Base-by-base conservation (phyloP, 2,113 vertebrate species). In the Hippocampus zosterae region DNA sequence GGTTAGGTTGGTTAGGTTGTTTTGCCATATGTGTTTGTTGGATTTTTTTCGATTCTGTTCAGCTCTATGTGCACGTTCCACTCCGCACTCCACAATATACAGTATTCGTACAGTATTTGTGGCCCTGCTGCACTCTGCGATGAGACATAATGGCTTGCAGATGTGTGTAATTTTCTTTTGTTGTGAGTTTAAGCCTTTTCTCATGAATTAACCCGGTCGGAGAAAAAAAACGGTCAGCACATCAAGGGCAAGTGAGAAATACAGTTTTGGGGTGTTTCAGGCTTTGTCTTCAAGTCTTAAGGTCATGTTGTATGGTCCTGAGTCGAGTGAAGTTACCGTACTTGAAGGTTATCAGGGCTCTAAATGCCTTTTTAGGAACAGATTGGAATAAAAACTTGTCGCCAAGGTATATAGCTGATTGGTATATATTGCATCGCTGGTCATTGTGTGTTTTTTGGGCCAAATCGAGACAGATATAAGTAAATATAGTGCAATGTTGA, bases 131-230 rank as follows among this genome's bases (percentile, higher is more conserved):
- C n/a, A 44, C 68, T 72, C 40, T 80, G 84, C 80, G 73, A 88
- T 89, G 88, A 85, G 72, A 74, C 69, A 46, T 86, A 89, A 90
- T 85, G 84, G 66, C 72, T 81, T 78, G 73, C 87, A 91, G 87
- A 89, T 91, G 89, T 82, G 77, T 75, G 78, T 76, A 84, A 83
- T 82, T 79, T 73, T 85, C 41, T 79, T 78, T 80, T 74, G 84
- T 74, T 84, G 74, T 71, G 37, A 65, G 62, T 83, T 83, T 73
- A 84, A 85, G 84, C 83, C 77, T 84, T 77, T 84, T 86, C 78
- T 70, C 67, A 57, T 69, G 53, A 66, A 68, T 82, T 79, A 84
- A 84, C 74, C 68, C 73, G 64, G 77, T 50, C 61, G 80, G 86
- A 80, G 67, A 68, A 65, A 64, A 68, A 65, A 27, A 44, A 69